Percentiles rank a stretch among this genome's conserved stretches.
These are phyloP conservation scores for Chironomus striatipennis DNA, from an alignment of 1,140 invertebrate genomes.

Conservation along the genomic window DNA sequence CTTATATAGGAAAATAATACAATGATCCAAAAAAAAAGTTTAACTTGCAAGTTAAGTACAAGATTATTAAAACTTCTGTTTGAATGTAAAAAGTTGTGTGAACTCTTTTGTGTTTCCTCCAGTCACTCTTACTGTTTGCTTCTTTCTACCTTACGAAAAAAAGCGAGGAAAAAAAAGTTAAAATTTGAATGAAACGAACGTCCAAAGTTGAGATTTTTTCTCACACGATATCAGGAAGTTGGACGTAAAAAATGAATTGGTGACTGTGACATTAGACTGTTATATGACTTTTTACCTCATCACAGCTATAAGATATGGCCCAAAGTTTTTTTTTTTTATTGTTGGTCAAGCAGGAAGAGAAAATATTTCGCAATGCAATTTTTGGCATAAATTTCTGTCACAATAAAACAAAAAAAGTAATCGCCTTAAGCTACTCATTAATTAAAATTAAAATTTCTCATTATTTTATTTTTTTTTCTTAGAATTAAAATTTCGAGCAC, in stretches of 20 bases:
- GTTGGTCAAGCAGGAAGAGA: too few relatives aligned
- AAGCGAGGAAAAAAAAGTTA: background rate
- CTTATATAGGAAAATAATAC: too few relatives aligned
- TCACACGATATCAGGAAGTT: background rate
- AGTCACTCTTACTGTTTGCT: background rate
- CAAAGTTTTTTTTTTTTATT: background rate
- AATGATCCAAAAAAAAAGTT: too few relatives aligned
- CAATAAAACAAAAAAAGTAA: background rate
- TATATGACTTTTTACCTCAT: background rate
- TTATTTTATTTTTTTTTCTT: background rate
- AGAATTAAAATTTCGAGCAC: background rate
- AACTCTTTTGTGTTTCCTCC: background rate
- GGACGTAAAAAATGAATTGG: background rate
- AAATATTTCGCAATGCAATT: too few relatives aligned
- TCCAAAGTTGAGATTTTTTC: slow-evolving; percentile 3
- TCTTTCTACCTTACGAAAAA: too few relatives aligned
- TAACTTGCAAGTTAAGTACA: too few relatives aligned
- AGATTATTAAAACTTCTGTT: too few relatives aligned
- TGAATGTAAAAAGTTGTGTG: background rate
- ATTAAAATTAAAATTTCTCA: background rate
- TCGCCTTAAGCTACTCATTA: background rate
- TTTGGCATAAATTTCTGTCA: background rate
- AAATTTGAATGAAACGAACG: background rate
- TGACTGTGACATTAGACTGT: slow-evolving; percentile 2
- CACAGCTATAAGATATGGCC: background rate